Evolutionary conservation across 23 tunicate species (phyloP), one percentile per base, ranked within the genome.

Genomic region (Ciona savignyi): DNA sequence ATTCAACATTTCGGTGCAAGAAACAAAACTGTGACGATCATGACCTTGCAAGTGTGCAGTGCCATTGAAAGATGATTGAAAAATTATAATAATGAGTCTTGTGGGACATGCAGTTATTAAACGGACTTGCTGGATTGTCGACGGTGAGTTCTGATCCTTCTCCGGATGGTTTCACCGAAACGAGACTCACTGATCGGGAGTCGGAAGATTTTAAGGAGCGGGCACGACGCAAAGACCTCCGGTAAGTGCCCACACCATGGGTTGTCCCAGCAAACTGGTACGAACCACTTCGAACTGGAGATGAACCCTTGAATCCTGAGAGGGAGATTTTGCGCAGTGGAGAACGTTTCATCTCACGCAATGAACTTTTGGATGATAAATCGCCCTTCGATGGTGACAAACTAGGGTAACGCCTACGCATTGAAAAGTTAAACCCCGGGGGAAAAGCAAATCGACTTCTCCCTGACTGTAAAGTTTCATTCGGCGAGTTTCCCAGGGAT

Each of bases 281-380:
- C 24, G 93, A 80, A 25, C 93, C 81, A 62, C 32, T 56, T 32
- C 85, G 81, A 15, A 21, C 60, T 3, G 93, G 93, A 1, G 84
- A 64, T 3, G 93, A 82, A 2, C 81, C 73, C 6, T 78, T 76
- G 21, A 87, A 66, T 33, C 67, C 73, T 23, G 93, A 73, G 31
- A 86, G 33, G 25, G 95, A 75, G 66, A 81, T 25, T 35, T 81
- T 81, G 60, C 60, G 85, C 23, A 81, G 35, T 3, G 85, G 85
- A 19, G 85, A 81, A 23, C 32, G 70, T 26, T 63, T 80, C 31
- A 22, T 15, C 26, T 69, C 73, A 2, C 73, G 71, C 33, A 29
- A 19, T 67, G 68, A 23, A 67, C 2, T 29, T 27, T 67, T 28
- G 32, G 22, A 11, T 3, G 4, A 15, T 15, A 42, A 42, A 15